Evolutionary conservation across 1,140 invertebrate genomes (phyloP).

Genomic region (Pararge aegeria): DNA sequence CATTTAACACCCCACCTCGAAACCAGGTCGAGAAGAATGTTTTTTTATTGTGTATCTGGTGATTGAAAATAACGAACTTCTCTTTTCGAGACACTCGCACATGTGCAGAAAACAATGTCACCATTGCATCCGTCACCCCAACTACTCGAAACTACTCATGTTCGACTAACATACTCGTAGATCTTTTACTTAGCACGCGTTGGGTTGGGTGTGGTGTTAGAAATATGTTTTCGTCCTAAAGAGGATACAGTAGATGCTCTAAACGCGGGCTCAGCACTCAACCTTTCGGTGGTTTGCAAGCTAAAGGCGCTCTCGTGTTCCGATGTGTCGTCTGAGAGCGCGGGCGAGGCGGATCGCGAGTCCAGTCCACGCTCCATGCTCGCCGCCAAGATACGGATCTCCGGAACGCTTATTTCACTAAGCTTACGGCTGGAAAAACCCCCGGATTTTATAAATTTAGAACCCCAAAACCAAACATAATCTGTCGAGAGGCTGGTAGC

Average conservation of each 20-base stretch:
- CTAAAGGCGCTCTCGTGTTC: constrained; percentile 74
- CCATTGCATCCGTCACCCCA: too few species aligned
- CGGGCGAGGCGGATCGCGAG: constrained; percentile 37
- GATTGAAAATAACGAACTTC: too few species aligned
- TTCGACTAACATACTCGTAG: too few species aligned
- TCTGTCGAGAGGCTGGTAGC: too few species aligned
- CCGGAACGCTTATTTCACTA: constrained; percentile 85
- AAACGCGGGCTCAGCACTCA: constrained; percentile 33
- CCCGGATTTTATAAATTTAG: constrained; percentile 26
- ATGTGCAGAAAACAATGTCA: too few species aligned
- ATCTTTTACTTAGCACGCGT: too few species aligned
- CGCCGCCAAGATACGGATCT: constrained; percentile 88
- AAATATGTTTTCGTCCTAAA: background rate
- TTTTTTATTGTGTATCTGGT: too few species aligned
- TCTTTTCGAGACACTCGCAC: too few species aligned
- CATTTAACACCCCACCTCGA: too few species aligned
- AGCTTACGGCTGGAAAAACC: constrained; percentile 83
- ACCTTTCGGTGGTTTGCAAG: constrained; percentile 70
- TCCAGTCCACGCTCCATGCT: constrained; percentile 88
- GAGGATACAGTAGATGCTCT: constrained; percentile 6
- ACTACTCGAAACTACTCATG: too few species aligned
- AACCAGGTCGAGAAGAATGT: too few species aligned
- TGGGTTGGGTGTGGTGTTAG: too few species aligned
- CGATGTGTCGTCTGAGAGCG: constrained; percentile 61
- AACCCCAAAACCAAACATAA: constrained; percentile 19